phyloP scores from a whole-genome alignment of 1,140 invertebrate genomes.

The Achroia grisella region DNA sequence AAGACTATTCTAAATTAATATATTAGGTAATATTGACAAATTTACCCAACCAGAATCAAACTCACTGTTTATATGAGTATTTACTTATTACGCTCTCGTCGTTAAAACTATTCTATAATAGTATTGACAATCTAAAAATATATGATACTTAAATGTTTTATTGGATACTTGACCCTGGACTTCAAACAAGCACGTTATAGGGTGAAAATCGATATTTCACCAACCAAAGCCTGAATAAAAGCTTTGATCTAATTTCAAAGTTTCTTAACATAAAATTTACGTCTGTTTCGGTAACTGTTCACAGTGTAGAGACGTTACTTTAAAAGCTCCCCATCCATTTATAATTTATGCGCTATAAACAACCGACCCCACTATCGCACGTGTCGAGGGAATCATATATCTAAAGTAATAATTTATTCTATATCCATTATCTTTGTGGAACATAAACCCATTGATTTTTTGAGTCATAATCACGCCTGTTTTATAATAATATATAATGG shows the following conservation, averaged over 20 bases:
- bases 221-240: background rate
- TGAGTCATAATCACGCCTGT: slow-evolving; percentile 36
- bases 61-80: too few species aligned
- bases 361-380: slow-evolving; percentile 26
- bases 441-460: slow-evolving; percentile 33
- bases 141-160: too few species aligned
- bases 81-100: too few species aligned
- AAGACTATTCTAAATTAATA: too few species aligned
- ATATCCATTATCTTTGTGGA: slow-evolving; percentile 19
- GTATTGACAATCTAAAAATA: too few species aligned
- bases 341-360: slow-evolving; percentile 52
- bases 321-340: slow-evolving; percentile 38
- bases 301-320: slow-evolving; percentile 3
- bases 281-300: slow-evolving; percentile 7
- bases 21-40: too few species aligned
- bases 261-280: slow-evolving; percentile 6
- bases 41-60: too few species aligned
- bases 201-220: too few species aligned
- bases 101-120: too few species aligned
- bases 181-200: too few species aligned
- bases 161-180: too few species aligned
- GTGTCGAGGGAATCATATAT: slow-evolving; percentile 33
- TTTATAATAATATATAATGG: slow-evolving; percentile 37
- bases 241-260: slow-evolving; percentile 12
- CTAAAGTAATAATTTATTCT: slow-evolving; percentile 31